Percentiles rank a stretch among this genome's conserved stretches.
phyloP scores from a whole-genome alignment of 2,113 vertebrate species.

The Xyliphius kryptos region DNA sequence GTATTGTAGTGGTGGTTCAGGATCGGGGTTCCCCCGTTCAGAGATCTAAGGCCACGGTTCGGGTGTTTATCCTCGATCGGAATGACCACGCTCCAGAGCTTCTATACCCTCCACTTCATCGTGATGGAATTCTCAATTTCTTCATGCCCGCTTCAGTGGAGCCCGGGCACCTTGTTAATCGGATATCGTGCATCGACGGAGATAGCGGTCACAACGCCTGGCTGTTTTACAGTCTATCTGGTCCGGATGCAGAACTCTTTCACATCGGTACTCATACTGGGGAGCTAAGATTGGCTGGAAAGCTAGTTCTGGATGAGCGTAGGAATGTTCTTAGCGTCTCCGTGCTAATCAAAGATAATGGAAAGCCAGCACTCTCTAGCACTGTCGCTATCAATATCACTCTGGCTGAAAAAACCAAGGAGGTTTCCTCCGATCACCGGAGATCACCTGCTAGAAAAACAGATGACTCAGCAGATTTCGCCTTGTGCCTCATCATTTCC shows the following conservation, averaged over 20 bases:
- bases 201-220: slow-evolving; percentile 72
- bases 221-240: slow-evolving; percentile 62
- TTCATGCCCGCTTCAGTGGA: slow-evolving; percentile 51
- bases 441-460: slow-evolving; percentile 37
- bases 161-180: slow-evolving; percentile 62
- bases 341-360: slow-evolving; percentile 63
- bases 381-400: slow-evolving; percentile 58
- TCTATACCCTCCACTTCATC: slow-evolving; percentile 53
- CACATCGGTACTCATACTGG: slow-evolving; percentile 61
- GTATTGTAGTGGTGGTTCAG: no score
- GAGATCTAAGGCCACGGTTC: slow-evolving; percentile 60
- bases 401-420: slow-evolving; percentile 58
- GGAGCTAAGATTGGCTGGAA: slow-evolving; percentile 57
- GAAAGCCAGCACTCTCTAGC: slow-evolving; percentile 53
- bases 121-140: slow-evolving; percentile 58
- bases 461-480: slow-evolving; percentile 47
- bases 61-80: slow-evolving; percentile 65
- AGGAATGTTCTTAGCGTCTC: slow-evolving; percentile 52
- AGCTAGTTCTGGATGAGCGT: slow-evolving; percentile 46
- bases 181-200: slow-evolving; percentile 63
- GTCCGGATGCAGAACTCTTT: slow-evolving; percentile 54
- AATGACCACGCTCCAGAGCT: slow-evolving; percentile 68
- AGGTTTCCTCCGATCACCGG: slow-evolving; percentile 51
- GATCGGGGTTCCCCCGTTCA: slow-evolving; percentile 60
- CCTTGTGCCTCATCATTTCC: slow-evolving; percentile 60